Conservation (phyloP, 2,113 vertebrate species). For the Phalacrocorax carbo region DNA sequence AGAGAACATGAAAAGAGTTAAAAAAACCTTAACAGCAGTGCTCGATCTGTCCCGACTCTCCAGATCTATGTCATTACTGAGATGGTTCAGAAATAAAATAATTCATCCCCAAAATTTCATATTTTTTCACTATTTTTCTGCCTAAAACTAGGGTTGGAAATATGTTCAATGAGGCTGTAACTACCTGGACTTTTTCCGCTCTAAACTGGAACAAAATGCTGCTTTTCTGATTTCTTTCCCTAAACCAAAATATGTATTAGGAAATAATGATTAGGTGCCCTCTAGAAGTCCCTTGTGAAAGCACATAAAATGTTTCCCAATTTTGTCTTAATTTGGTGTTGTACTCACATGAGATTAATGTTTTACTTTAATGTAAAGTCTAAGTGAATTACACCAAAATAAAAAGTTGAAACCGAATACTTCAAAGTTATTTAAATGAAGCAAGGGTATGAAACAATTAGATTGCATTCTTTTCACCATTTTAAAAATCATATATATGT, state of each 20-base stretch:
- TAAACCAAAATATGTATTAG: neutral
- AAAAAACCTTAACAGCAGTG: neutral
- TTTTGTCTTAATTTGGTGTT: neutral
- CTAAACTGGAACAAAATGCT: neutral
- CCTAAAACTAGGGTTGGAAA: neutral
- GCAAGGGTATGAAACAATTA: neutral
- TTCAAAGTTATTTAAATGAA: neutral
- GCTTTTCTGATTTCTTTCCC: neutral
- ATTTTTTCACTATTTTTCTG: neutral
- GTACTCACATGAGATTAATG: neutral
- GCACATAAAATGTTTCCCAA: neutral
- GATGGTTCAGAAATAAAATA: neutral
- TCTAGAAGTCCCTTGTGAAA: neutral
- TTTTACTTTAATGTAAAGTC: neutral
- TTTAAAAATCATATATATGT: neutral
- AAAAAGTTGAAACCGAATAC: neutral
- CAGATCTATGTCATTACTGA: neutral
- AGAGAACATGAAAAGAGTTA: neutral
- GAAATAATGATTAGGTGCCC: neutral
- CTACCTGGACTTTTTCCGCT: neutral
- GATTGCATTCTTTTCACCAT: neutral
- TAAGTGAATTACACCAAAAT: neutral
- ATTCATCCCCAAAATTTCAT: accelerated
- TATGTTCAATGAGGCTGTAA: neutral
- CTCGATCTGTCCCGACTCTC: neutral